Conservation (phyloP, 2,888 invertebrate genomes). For the Sturmia bella region DNA sequence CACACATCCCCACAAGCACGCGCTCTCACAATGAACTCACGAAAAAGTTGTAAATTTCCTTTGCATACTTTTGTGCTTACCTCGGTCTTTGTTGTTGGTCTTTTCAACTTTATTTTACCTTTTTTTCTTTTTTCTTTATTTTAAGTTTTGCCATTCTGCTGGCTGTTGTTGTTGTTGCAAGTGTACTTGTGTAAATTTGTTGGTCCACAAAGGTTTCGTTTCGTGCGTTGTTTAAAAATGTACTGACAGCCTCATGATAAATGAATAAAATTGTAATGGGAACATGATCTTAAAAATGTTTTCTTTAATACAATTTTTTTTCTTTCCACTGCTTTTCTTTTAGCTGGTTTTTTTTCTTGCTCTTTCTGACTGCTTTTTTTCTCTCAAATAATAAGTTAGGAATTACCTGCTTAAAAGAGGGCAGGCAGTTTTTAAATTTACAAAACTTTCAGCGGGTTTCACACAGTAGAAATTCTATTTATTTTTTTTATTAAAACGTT, state of each 20-base stretch:
- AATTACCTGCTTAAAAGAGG: background rate
- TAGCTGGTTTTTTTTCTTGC: background rate
- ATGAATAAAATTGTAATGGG: slow-evolving; percentile 66
- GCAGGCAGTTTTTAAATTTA: background rate
- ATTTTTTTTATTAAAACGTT: no score
- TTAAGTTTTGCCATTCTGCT: background rate
- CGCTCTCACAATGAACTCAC: background rate
- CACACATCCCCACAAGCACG: background rate
- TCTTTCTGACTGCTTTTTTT: background rate
- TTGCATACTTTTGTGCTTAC: slow-evolving; percentile 7
- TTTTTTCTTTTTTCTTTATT: background rate
- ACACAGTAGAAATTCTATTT: no score
- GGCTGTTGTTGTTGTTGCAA: background rate
- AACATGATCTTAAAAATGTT: slow-evolving; percentile 68
- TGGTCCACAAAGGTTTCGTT: slow-evolving; percentile 40
- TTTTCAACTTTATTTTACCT: slow-evolving; percentile 18
- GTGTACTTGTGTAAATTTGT: slow-evolving; percentile 19
- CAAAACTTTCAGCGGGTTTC: background rate
- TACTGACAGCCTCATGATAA: slow-evolving; percentile 71
- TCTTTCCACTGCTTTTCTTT: slow-evolving; percentile 4
- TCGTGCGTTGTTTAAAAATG: slow-evolving; percentile 31
- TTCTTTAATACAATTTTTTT: slow-evolving; percentile 44
- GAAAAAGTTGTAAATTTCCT: slow-evolving; percentile 46
- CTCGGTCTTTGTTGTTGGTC: background rate
- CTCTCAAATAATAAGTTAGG: slow-evolving; percentile 9